phyloP scores from a whole-genome alignment of 2,113 vertebrate genomes.

The Paramisgurnus dabryanus region DNA sequence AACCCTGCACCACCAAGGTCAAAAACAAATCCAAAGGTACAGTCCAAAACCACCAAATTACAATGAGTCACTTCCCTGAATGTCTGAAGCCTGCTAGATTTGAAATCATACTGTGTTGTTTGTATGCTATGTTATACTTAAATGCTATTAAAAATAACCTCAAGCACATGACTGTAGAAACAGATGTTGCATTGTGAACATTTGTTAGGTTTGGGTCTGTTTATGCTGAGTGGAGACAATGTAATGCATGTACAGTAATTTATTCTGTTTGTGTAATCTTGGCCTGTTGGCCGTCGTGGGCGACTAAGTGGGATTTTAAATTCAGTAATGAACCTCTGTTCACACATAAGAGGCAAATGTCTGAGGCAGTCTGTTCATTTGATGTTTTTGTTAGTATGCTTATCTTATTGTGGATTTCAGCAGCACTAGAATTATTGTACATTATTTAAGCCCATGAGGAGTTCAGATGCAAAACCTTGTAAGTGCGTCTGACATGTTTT shows the following conservation, averaged over 20 bases:
- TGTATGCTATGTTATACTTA: neutral
- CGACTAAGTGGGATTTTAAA: constrained; percentile 50
- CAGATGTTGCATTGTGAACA: neutral
- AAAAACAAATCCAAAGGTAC: constrained; percentile 87
- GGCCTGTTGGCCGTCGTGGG: constrained; percentile 45
- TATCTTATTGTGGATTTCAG: constrained; percentile 1
- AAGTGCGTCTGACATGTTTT: no score
- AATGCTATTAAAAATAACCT: neutral
- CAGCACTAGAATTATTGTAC: constrained; percentile 16
- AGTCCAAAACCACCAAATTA: constrained; percentile 27
- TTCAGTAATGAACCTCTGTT: constrained; percentile 38
- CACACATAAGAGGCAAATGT: constrained; percentile 24
- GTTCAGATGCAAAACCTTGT: no score
- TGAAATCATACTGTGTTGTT: no score
- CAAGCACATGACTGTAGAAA: neutral
- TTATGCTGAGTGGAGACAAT: neutral
- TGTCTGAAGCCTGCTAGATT: neutral
- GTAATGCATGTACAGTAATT: neutral
- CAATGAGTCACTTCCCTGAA: neutral
- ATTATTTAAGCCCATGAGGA: neutral
- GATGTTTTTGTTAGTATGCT: constrained; percentile 30
- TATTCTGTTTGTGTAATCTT: constrained; percentile 20
- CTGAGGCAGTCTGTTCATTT: constrained; percentile 1
- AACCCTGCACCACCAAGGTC: constrained; percentile 82
- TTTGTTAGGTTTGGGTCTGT: neutral